phyloP scores from a whole-genome alignment of 2,888 invertebrate genomes.

The Acrobasis suavella region DNA sequence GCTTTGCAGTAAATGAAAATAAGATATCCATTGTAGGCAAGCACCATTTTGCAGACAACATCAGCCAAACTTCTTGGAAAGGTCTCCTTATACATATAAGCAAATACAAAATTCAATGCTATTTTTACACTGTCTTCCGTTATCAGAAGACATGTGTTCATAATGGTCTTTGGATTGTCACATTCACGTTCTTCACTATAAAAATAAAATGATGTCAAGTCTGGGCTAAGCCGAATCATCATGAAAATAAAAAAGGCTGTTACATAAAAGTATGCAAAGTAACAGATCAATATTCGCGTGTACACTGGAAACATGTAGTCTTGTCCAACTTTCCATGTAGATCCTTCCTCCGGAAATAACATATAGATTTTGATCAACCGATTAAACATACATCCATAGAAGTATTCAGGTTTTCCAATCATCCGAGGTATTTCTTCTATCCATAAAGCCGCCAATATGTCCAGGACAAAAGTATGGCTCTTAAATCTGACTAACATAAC shows the following conservation, averaged over 20 bases:
- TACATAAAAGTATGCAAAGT: background rate
- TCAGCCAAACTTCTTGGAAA: no score
- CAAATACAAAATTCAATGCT: no score
- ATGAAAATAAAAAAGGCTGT: background rate
- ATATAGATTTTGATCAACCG: constrained; percentile 50
- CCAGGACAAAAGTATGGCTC: constrained; percentile 52
- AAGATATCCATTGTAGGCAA: constrained; percentile 40
- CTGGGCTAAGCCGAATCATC: background rate
- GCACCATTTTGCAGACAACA: background rate
- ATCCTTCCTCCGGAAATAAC: constrained; percentile 33
- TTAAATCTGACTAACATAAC: constrained; percentile 62
- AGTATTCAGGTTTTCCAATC: constrained; percentile 44
- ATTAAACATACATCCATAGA: constrained; percentile 42
- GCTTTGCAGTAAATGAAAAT: constrained; percentile 44
- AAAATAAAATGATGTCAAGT: background rate
- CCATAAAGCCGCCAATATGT: constrained; percentile 56
- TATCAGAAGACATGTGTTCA: background rate
- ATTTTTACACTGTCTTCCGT: background rate
- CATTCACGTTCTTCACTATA: background rate
- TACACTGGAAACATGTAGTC: background rate
- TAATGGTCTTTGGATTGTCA: background rate
- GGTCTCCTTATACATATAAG: no score
- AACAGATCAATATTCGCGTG: background rate
- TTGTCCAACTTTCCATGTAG: constrained; percentile 29
- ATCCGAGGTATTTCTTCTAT: constrained; percentile 47